Conservation (phyloP, 2,888 invertebrate genomes). For the Eledona agricola region DNA sequence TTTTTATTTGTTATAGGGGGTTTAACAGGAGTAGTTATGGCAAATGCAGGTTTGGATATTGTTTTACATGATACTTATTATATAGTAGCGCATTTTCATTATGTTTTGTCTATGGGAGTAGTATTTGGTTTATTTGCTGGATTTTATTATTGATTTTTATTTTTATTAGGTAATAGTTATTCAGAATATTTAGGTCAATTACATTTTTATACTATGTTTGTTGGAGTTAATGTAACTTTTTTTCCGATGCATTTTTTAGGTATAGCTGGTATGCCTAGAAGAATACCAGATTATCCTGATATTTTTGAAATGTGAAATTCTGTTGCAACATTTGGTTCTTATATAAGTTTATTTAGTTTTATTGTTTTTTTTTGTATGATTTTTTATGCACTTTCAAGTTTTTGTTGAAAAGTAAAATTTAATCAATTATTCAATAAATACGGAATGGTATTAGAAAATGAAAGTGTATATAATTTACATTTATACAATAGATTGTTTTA, state of each 20-base stretch:
- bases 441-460: no score
- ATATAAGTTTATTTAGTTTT: no score
- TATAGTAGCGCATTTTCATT: conserved; percentile 85
- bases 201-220: conserved; percentile 77
- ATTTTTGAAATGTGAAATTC: no score
- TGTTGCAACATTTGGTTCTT: no score
- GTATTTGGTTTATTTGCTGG: conserved; percentile 82
- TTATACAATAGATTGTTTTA: no score
- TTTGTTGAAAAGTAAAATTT: no score
- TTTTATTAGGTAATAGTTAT: conserved; percentile 71
- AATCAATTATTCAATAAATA: no score
- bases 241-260: conserved; percentile 84
- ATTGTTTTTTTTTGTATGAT: no score
- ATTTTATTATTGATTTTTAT: conserved; percentile 75
- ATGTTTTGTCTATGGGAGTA: conserved; percentile 81
- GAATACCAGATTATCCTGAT: conserved; percentile 71
- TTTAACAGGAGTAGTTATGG: conserved; percentile 73
- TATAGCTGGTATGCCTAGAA: conserved; percentile 76
- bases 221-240: conserved; percentile 81
- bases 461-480: no score
- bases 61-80: conserved; percentile 84
- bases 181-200: conserved; percentile 68
- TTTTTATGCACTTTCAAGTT: no score
- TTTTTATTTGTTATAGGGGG: conserved; percentile 82
- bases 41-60: conserved; percentile 81